Conservation (phyloP, 2,797 vertebrate species). For the Heteromormyrus szaboi region DNA sequence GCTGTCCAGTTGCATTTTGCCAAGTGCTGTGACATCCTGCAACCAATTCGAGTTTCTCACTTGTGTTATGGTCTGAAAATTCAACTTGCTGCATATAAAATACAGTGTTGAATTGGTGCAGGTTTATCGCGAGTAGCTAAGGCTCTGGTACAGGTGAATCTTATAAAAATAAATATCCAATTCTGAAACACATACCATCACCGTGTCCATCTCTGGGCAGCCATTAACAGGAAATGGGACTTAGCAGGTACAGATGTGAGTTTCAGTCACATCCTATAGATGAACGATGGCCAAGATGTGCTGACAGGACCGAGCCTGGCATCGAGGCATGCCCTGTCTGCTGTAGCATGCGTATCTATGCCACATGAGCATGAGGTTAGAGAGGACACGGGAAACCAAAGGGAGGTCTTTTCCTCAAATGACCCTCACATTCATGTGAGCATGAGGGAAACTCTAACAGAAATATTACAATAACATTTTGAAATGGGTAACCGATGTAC, state of each 20-base stretch:
- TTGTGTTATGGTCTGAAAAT: not conserved
- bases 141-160: not conserved
- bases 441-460: not conserved
- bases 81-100: not conserved
- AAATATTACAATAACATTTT: slow-evolving; percentile 6
- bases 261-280: not conserved
- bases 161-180: not conserved
- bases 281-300: slow-evolving; percentile 23
- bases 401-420: not conserved
- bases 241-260: slow-evolving; percentile 18
- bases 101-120: not conserved
- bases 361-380: not conserved
- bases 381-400: not conserved
- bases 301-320: slow-evolving; percentile 24
- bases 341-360: not conserved
- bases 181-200: not conserved
- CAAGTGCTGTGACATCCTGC: not conserved
- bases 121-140: not conserved
- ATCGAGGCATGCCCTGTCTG: not conserved
- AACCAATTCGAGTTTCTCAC: not conserved
- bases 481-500: not conserved
- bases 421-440: not conserved
- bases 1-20: not conserved
- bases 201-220: not conserved
- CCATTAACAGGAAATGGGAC: slow-evolving; percentile 16